phyloP scores from a whole-genome alignment of 1,140 invertebrate genomes.

The Philaenus spumarius region DNA sequence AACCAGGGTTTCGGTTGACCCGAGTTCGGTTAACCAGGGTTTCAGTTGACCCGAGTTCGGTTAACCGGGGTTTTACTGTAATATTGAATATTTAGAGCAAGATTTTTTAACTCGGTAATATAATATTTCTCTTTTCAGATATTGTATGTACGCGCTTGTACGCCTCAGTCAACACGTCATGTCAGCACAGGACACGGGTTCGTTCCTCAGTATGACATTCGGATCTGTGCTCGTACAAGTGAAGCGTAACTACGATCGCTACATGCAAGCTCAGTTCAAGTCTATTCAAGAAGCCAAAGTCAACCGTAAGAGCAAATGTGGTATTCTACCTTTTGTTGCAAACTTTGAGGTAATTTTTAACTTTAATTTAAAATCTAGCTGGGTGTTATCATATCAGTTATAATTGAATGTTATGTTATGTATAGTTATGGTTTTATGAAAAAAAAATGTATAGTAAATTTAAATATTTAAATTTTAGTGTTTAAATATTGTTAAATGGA shows the following conservation, averaged over 20 bases:
- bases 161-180: constrained; percentile 83
- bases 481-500: no score
- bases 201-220: constrained; percentile 85
- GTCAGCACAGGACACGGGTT: constrained; percentile 84
- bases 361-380: no score
- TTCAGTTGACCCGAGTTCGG: no score
- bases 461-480: background rate
- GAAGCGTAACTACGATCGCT: constrained; percentile 91
- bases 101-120: no score
- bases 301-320: constrained; percentile 74
- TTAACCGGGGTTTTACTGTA: no score
- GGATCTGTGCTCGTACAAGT: constrained; percentile 83
- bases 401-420: no score
- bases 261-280: constrained; percentile 80
- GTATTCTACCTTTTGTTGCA: constrained; percentile 84
- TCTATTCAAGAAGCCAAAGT: constrained; percentile 72
- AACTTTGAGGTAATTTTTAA: constrained; percentile 63
- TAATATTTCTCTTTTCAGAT: constrained; percentile 62
- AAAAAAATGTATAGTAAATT: background rate
- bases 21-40: no score
- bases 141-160: constrained; percentile 88
- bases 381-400: no score
- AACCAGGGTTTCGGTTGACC: no score
- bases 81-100: no score
- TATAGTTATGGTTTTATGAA: background rate